phyloP scores from a whole-genome alignment of 2,797 vertebrate species.

The Rhinichthys osculus region DNA sequence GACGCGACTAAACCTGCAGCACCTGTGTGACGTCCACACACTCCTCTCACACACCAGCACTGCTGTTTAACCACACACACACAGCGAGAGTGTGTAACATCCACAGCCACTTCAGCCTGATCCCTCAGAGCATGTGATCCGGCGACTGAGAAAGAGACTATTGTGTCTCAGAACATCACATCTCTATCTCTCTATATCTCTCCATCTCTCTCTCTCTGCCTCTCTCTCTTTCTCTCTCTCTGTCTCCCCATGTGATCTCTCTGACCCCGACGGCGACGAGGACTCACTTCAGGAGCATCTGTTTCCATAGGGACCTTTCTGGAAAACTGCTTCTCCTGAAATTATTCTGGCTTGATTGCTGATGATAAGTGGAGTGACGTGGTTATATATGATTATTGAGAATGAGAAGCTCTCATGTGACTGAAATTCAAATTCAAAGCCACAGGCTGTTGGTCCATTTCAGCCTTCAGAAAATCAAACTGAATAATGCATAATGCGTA shows the following conservation, averaged over 20 bases:
- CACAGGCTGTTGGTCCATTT: conserved; percentile 24
- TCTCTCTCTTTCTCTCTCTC: background rate
- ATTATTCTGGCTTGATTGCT: conserved; percentile 60
- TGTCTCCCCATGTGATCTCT: conserved; percentile 41
- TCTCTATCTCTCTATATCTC: background rate
- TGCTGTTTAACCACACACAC: background rate
- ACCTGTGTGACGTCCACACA: too few relatives aligned
- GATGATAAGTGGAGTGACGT: conserved; percentile 58
- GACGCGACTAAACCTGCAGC: too few relatives aligned
- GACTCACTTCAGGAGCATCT: conserved; percentile 15
- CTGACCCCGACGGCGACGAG: background rate
- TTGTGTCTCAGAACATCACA: conserved; percentile 38
- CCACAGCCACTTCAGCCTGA: conserved; percentile 23
- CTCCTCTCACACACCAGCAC: background rate
- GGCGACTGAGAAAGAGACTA: conserved; percentile 46
- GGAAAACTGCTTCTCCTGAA: conserved; percentile 51
- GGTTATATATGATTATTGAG: conserved; percentile 35
- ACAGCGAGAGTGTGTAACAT: background rate
- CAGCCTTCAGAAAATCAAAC: conserved; percentile 15
- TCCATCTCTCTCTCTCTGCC: background rate
- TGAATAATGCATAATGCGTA: too few relatives aligned
- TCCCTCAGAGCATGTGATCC: conserved; percentile 50
- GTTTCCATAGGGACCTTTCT: conserved; percentile 69
- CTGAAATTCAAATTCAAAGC: conserved; percentile 62
- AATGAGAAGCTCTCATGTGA: conserved; percentile 44